Evolutionary conservation across 2,113 vertebrate genomes (phyloP).

Genomic region (Pangasianodon hypophthalmus): DNA sequence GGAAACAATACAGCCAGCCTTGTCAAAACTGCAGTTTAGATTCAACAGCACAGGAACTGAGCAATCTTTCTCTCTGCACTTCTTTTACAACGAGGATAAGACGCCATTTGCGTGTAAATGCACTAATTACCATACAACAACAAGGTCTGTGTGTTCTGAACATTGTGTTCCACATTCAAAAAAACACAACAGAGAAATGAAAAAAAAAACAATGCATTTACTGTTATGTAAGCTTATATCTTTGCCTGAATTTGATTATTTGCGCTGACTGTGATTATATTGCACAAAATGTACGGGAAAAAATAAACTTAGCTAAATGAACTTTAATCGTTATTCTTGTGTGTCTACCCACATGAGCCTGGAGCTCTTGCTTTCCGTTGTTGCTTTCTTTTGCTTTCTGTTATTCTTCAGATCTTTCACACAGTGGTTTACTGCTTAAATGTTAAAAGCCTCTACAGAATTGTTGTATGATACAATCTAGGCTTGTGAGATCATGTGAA

Average conservation of each 20-base stretch:
- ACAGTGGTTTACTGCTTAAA: neutral
- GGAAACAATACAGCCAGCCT: slow-evolving; percentile 61
- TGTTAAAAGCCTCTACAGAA: neutral
- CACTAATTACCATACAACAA: slow-evolving; percentile 19
- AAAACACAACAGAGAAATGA: neutral
- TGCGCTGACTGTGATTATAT: neutral
- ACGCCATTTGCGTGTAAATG: slow-evolving; percentile 41
- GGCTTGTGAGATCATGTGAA: neutral
- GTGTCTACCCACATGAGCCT: neutral
- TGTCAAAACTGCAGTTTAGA: slow-evolving; percentile 68
- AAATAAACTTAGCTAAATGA: neutral
- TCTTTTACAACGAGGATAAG: slow-evolving; percentile 51
- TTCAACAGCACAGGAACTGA: slow-evolving; percentile 49
- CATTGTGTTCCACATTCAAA: neutral
- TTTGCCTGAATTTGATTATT: neutral
- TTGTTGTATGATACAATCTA: neutral
- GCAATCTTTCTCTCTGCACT: slow-evolving; percentile 23
- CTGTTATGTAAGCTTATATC: neutral
- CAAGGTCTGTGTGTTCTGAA: neutral
- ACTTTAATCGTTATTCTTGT: neutral
- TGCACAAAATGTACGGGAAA: neutral
- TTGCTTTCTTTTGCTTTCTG: neutral
- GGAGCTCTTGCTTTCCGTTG: neutral
- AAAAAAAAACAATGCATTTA: neutral
- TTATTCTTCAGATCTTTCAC: neutral